These are phyloP conservation scores for Gallinago media DNA, from an alignment of 2,113 vertebrate genomes.

Conservation along the genomic window DNA sequence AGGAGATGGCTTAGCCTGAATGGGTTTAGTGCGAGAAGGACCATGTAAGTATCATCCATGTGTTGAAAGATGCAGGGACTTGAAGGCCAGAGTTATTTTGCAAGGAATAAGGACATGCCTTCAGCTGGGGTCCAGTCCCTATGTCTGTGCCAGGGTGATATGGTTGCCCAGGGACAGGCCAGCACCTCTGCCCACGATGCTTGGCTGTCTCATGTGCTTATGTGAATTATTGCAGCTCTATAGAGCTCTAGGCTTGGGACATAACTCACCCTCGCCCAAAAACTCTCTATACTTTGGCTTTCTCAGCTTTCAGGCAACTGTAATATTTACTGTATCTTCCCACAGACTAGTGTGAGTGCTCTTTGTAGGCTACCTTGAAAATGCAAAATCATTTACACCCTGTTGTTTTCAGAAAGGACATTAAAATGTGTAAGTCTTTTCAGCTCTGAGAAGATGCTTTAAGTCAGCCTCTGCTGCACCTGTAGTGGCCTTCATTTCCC, in stretches of 20 bases:
- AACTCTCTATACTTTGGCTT: not conserved
- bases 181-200: rapidly evolving
- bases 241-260: not conserved
- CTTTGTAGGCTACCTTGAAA: not conserved
- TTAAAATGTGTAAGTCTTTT: not conserved
- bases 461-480: not conserved
- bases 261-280: not conserved
- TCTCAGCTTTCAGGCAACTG: not conserved
- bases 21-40: not conserved
- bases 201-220: not conserved
- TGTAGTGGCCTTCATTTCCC: not conserved
- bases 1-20: not conserved
- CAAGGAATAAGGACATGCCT: not conserved
- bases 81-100: not conserved
- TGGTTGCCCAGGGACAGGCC: not conserved
- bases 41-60: rapidly evolving
- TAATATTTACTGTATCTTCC: not conserved
- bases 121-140: not conserved
- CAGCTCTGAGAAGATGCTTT: not conserved
- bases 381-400: too few relatives aligned
- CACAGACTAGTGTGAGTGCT: not conserved
- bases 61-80: not conserved
- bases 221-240: not conserved
- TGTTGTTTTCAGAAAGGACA: not conserved
- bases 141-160: not conserved